Evolutionary conservation across 2,888 invertebrate genomes (phyloP), one percentile per base, ranked within the genome.

Genomic region (Toxonevra muliebris): DNA sequence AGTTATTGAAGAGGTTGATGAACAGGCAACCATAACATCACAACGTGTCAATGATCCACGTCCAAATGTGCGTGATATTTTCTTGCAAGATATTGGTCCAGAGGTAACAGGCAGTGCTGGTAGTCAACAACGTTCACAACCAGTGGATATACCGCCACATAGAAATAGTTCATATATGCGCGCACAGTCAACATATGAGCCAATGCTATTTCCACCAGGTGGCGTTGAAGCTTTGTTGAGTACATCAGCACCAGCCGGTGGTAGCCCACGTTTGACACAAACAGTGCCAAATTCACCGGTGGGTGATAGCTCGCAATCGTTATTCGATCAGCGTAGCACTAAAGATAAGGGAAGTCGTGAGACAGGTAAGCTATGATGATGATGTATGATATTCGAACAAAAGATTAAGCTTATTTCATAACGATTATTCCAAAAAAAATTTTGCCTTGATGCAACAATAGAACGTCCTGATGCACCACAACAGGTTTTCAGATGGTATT

Each of bases 21-120:
- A 94, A 79, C 94, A 94, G 82, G 87, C 90, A 77, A 94, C 94
- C 11, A 91, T 93, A 69, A 93, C 91, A 7, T 93, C 94, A 55
- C 89, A 89, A 86, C 89, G 90, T 76, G 80, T 84, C 62, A 75
- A 69, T 20, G 83, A 88, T 82, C 83, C 76, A 80, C 88, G 90
- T 69, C 91, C 91, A 1, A 89, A 88, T 71, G 90, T 90, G 1
- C 88, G 89, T 84, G 89, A 88, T 75, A 80, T 91, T 71, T 92
- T 92, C 80, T 81, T 86, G 3, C 87, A 88, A 69, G 84, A 85
- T 59, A 17, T 72, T 69, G 20, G 74, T 71, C 61, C 75, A 41
- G 48, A 76, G 0, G 65, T 17, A 42, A 42, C 75, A 19, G 53
- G 13, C 15, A 65, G 70, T 59, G 54, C 89, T 11, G 88, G 60